Percentiles rank a stretch among this genome's conserved stretches.
Conservation (phyloP, 2,888 invertebrate species). For the Phoronis australis region DNA sequence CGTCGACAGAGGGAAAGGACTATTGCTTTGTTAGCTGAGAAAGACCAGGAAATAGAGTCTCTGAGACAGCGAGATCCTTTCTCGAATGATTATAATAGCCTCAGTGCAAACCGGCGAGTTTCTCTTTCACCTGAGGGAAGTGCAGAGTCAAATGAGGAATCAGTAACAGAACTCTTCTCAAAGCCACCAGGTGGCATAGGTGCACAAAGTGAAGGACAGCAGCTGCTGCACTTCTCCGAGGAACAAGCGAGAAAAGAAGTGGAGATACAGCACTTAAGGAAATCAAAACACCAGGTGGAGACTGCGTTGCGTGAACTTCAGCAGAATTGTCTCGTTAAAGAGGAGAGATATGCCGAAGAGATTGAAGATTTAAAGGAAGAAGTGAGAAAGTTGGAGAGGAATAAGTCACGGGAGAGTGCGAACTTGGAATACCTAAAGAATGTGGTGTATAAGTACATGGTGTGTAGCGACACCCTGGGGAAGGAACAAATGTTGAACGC, state of each 20-base stretch:
- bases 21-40: slow-evolving; percentile 71
- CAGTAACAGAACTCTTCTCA: neutral
- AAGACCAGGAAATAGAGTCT: slow-evolving; percentile 59
- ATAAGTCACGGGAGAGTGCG: slow-evolving; percentile 69
- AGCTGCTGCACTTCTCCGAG: slow-evolving; percentile 74
- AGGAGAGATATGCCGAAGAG: slow-evolving; percentile 54
- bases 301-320: slow-evolving; percentile 58
- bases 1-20: slow-evolving; percentile 76
- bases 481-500: slow-evolving; percentile 82
- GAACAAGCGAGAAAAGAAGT: slow-evolving; percentile 75
- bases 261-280: slow-evolving; percentile 68
- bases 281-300: slow-evolving; percentile 63
- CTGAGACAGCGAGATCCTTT: slow-evolving; percentile 32
- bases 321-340: slow-evolving; percentile 42
- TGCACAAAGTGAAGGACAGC: slow-evolving; percentile 38
- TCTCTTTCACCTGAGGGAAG: neutral
- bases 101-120: neutral
- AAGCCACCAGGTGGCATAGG: slow-evolving; percentile 32
- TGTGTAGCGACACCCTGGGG: slow-evolving; percentile 65
- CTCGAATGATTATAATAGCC: no score
- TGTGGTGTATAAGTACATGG: slow-evolving; percentile 76
- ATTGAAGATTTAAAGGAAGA: slow-evolving; percentile 58
- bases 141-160: neutral
- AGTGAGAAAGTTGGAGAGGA: slow-evolving; percentile 51
- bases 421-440: slow-evolving; percentile 88